A percentile compares a stretch with the other conserved stretches of the same genome.
Conservation (phyloP, 2,888 invertebrate species). For the Trisateles emortualis region DNA sequence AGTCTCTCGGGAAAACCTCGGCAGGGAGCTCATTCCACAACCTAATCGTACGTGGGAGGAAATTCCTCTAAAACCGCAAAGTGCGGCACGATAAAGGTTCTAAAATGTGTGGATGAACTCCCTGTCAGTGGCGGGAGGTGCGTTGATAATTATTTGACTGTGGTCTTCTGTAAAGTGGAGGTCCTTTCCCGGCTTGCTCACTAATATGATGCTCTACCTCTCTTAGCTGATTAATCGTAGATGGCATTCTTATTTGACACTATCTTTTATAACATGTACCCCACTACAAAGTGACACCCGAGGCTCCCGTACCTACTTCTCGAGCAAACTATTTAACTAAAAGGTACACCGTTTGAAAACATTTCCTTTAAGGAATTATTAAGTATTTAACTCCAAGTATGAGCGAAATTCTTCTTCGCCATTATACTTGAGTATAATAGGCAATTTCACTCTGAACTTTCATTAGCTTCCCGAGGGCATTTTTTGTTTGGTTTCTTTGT, state of each 20-base stretch:
- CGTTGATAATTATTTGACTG: no score
- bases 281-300: slow-evolving; percentile 46
- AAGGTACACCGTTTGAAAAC: slow-evolving; percentile 72
- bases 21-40: no score
- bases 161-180: no score
- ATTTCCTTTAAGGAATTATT: slow-evolving; percentile 68
- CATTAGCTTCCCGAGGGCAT: slow-evolving; percentile 28
- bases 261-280: slow-evolving; percentile 20
- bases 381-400: slow-evolving; percentile 59
- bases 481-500: neutral
- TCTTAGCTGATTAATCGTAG: neutral
- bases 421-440: slow-evolving; percentile 46
- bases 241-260: neutral
- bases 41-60: no score
- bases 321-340: slow-evolving; percentile 73
- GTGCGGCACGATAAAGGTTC: no score
- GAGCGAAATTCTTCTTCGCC: slow-evolving; percentile 51
- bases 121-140: no score
- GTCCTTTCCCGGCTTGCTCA: no score
- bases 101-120: no score
- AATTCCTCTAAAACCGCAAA: no score
- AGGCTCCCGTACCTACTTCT: slow-evolving; percentile 27
- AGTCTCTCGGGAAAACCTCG: no score
- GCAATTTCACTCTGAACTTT: slow-evolving; percentile 38
- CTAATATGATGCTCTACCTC: no score